phyloP scores from a whole-genome alignment of 2,797 vertebrate genomes.

The Apodemus agrarius region DNA sequence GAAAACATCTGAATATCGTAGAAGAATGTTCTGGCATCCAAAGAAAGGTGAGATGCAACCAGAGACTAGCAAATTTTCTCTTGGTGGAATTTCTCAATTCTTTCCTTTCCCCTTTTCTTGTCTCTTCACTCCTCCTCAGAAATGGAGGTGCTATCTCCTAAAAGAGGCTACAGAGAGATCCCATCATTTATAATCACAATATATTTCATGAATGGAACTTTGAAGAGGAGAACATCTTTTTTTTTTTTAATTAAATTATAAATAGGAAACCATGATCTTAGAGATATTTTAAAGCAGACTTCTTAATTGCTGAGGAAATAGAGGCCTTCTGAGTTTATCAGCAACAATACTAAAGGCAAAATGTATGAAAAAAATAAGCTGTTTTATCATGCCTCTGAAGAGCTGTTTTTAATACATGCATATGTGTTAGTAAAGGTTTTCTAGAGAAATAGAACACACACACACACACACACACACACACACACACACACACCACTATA shows the following conservation, averaged over 20 bases:
- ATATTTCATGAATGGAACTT: not conserved
- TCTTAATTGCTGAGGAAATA: not conserved
- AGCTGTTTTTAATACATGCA: slow-evolving; percentile 6
- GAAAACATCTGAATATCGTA: not conserved
- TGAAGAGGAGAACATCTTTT: not conserved
- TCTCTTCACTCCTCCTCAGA: not conserved
- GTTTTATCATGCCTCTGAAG: not conserved
- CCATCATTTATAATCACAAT: not conserved
- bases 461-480: not conserved
- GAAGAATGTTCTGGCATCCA: not conserved
- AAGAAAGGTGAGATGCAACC: not conserved
- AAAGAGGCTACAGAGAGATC: not conserved
- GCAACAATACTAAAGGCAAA: not conserved
- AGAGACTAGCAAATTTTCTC: not conserved
- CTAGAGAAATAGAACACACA: not conserved
- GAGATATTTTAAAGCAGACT: not conserved
- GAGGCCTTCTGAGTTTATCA: not conserved
- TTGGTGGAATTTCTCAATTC: not conserved
- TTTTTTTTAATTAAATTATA: slow-evolving; percentile 17
- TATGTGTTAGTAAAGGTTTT: not conserved
- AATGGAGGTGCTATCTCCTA: not conserved
- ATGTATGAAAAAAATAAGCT: not conserved
- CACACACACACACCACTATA: not conserved
- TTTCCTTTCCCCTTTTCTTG: not conserved
- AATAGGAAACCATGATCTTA: not conserved